A percentile compares a stretch with the other conserved stretches of the same genome.
Evolutionary conservation across 2,797 vertebrate genomes (phyloP).

Genomic region (Lycodopsis pacificus): DNA sequence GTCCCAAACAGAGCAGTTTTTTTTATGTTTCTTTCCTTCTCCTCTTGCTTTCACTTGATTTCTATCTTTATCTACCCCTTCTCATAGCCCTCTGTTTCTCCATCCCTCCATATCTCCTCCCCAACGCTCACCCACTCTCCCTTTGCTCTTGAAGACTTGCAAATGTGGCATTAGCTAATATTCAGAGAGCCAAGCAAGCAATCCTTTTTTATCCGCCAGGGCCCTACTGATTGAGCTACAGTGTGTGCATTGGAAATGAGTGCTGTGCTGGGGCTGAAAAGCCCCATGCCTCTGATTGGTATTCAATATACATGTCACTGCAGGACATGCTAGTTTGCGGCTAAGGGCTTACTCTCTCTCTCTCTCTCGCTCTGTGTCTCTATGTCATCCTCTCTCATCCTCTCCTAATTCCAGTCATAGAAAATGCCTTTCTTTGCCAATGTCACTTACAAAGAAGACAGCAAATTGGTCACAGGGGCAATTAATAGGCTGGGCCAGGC

Average conservation of each 20-base stretch:
- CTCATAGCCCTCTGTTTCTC: constrained; percentile 61
- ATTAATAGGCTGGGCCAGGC: constrained; percentile 47
- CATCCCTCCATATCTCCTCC: constrained; percentile 68
- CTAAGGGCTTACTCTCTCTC: constrained; percentile 66
- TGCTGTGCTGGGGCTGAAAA: constrained; percentile 87
- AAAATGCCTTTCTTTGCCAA: constrained; percentile 62
- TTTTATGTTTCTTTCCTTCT: constrained; percentile 31
- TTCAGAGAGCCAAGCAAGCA: constrained; percentile 87
- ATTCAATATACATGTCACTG: constrained; percentile 95
- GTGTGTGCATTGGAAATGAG: constrained; percentile 96
- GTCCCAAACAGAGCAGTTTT: constrained; percentile 82
- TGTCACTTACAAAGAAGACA: constrained; percentile 44
- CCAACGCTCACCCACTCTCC: constrained; percentile 53
- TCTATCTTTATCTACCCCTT: constrained; percentile 55
- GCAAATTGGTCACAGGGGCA: constrained; percentile 62
- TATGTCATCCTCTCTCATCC: constrained; percentile 31
- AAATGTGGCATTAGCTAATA: constrained; percentile 99
- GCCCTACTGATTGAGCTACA: constrained; percentile 94
- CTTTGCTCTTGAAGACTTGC: constrained; percentile 94
- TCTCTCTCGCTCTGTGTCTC: constrained; percentile 27
- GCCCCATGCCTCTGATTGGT: constrained; percentile 91
- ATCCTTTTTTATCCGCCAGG: constrained; percentile 92
- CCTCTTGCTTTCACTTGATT: constrained; percentile 30
- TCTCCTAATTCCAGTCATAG: constrained; percentile 71
- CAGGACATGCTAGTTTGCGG: constrained; percentile 84